Evolutionary conservation across 1,140 invertebrate genomes (phyloP).

Genomic region (Drosophila kikkawai): DNA sequence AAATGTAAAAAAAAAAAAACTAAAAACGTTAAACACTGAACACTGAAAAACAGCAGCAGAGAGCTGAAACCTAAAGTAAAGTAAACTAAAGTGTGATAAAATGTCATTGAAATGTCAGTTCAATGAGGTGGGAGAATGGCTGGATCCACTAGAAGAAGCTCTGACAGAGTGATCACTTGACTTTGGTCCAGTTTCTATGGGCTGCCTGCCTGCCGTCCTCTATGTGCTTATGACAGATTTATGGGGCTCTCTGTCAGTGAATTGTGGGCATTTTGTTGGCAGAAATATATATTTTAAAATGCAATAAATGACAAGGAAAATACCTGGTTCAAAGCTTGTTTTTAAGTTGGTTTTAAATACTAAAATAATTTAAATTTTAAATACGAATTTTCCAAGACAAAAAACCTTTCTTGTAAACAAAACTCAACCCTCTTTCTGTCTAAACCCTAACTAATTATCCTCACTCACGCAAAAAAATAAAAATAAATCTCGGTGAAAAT

Average conservation of each 20-base stretch:
- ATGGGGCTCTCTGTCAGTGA: constrained; percentile 25
- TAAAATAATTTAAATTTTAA: no score
- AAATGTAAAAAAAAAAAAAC: constrained; percentile 9
- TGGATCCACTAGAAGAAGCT: constrained; percentile 6
- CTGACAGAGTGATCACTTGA: constrained; percentile 41
- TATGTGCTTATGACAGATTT: constrained; percentile 42
- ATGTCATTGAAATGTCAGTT: constrained; percentile 64
- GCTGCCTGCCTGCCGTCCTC: neutral
- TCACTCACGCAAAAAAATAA: constrained; percentile 6
- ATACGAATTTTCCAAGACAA: neutral
- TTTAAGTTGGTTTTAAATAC: no score
- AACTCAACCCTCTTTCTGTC: constrained; percentile 4
- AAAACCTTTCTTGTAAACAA: neutral
- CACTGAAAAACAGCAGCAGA: constrained; percentile 1
- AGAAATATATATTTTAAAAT: neutral
- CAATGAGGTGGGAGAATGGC: constrained; percentile 40
- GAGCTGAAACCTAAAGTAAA: constrained; percentile 16
- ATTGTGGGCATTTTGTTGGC: constrained; percentile 7
- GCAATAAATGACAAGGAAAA: neutral
- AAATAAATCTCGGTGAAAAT: constrained; percentile 28
- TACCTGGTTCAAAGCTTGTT: no score
- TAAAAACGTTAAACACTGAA: constrained; percentile 24
- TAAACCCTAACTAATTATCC: constrained; percentile 33
- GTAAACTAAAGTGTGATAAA: constrained; percentile 46
- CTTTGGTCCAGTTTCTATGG: constrained; percentile 15